A percentile compares a stretch with the other conserved stretches of the same genome.
Conservation (phyloP, 2,797 vertebrate genomes). For the Holocentrus rufus region DNA sequence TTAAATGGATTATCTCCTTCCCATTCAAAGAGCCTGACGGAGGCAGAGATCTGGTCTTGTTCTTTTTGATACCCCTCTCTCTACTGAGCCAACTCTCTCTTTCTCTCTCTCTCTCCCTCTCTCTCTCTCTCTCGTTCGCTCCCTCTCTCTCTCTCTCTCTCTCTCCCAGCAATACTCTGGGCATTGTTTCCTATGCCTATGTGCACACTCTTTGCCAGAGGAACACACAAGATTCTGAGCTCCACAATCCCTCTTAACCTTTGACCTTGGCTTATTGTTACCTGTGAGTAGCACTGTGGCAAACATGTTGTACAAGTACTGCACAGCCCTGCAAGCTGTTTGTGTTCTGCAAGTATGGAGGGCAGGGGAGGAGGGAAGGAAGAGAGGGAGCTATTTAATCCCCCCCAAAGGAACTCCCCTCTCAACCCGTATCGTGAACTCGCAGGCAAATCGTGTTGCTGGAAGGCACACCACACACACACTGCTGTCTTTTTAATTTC, state of each 20-base stretch:
- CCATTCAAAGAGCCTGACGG: slow-evolving; percentile 66
- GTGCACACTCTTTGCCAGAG: slow-evolving; percentile 70
- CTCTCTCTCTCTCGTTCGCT: slow-evolving; percentile 39
- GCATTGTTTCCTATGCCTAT: slow-evolving; percentile 65
- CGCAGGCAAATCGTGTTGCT: slow-evolving; percentile 85
- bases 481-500: slow-evolving; percentile 89
- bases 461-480: slow-evolving; percentile 85
- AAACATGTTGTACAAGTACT: slow-evolving; percentile 76
- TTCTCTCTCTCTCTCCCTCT: slow-evolving; percentile 1
- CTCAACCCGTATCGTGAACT: slow-evolving; percentile 88
- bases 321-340: slow-evolving; percentile 82
- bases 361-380: slow-evolving; percentile 79
- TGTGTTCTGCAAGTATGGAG: slow-evolving; percentile 79
- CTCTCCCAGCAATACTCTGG: slow-evolving; percentile 71
- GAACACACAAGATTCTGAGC: slow-evolving; percentile 74
- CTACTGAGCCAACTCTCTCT: slow-evolving; percentile 48
- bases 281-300: slow-evolving; percentile 80
- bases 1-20: slow-evolving; percentile 76
- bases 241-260: slow-evolving; percentile 83
- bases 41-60: slow-evolving; percentile 68
- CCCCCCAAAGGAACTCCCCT: slow-evolving; percentile 88
- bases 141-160: slow-evolving; percentile 55
- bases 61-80: slow-evolving; percentile 55
- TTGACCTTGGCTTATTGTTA: slow-evolving; percentile 82
- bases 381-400: slow-evolving; percentile 86